A percentile compares a stretch with the other conserved stretches of the same genome.
Evolutionary conservation across 2,113 vertebrate genomes (phyloP).

Genomic region (Alethe diademata): DNA sequence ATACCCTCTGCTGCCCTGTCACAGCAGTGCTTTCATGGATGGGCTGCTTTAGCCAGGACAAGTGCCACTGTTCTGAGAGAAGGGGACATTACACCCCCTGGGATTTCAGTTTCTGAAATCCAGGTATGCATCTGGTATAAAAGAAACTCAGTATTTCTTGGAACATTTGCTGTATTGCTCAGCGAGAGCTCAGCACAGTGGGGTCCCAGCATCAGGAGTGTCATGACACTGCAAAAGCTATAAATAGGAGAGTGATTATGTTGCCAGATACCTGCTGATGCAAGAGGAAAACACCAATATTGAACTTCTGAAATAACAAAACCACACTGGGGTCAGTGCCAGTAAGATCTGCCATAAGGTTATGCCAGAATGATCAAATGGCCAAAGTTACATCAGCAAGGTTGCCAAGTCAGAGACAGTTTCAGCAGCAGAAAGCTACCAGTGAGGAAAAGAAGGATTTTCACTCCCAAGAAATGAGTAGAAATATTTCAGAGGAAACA

Average conservation of each 20-base stretch:
- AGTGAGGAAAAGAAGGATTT: background rate
- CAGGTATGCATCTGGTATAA: background rate
- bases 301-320: background rate
- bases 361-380: background rate
- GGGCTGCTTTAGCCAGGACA: background rate
- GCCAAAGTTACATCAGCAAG: background rate
- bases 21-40: background rate
- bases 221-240: background rate
- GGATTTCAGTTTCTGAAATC: background rate
- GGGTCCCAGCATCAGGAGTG: background rate
- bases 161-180: background rate
- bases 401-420: background rate
- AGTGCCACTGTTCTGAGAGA: background rate
- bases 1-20: background rate
- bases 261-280: conserved; percentile 15
- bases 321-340: background rate
- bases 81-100: background rate
- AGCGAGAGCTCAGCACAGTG: background rate
- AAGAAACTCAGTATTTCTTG: background rate
- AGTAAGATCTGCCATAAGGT: background rate
- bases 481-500: background rate
- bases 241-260: background rate
- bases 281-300: background rate
- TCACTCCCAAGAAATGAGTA: background rate
- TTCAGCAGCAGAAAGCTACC: background rate